A percentile compares a stretch with the other conserved stretches of the same genome.
These are phyloP conservation scores for Fissipunctia ypsillon DNA, from an alignment of 2,888 invertebrate genomes.

Conservation along the genomic window DNA sequence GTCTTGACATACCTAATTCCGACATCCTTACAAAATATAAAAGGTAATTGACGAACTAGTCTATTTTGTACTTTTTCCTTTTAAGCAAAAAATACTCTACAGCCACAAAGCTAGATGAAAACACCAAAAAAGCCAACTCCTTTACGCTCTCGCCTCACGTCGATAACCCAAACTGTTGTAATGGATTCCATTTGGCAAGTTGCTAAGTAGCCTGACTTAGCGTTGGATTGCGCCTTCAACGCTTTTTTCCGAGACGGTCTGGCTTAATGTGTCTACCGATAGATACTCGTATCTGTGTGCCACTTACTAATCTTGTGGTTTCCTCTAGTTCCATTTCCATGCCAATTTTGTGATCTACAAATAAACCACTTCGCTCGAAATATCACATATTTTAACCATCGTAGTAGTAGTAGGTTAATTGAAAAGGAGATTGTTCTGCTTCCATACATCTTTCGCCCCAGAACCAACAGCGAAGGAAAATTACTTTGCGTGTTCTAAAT, in stretches of 20 bases:
- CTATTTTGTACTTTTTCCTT: neutral
- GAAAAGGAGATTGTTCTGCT: no score
- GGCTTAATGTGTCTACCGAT: constrained; percentile 57
- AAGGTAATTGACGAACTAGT: neutral
- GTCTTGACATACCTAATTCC: neutral
- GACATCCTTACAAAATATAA: neutral
- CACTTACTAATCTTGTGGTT: constrained; percentile 49
- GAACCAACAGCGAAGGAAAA: no score
- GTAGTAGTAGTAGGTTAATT: neutral
- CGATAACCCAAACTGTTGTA: constrained; percentile 68
- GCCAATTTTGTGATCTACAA: constrained; percentile 12
- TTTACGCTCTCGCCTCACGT: constrained; percentile 66
- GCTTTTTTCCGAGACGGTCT: constrained; percentile 59
- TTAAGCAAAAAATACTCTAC: constrained; percentile 7
- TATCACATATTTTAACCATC: neutral
- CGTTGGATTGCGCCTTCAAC: constrained; percentile 56
- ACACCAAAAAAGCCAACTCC: constrained; percentile 29
- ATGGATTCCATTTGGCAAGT: constrained; percentile 77
- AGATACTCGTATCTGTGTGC: constrained; percentile 46
- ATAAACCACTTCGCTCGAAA: neutral
- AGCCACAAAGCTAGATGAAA: constrained; percentile 24
- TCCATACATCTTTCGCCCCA: no score
- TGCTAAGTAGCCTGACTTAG: constrained; percentile 74
- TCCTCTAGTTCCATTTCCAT: constrained; percentile 9
- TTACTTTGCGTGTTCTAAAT: no score